Percentiles rank a stretch among this genome's conserved stretches.
phyloP scores from a whole-genome alignment of 2,888 invertebrate genomes.

The Cryptosula pallasiana region DNA sequence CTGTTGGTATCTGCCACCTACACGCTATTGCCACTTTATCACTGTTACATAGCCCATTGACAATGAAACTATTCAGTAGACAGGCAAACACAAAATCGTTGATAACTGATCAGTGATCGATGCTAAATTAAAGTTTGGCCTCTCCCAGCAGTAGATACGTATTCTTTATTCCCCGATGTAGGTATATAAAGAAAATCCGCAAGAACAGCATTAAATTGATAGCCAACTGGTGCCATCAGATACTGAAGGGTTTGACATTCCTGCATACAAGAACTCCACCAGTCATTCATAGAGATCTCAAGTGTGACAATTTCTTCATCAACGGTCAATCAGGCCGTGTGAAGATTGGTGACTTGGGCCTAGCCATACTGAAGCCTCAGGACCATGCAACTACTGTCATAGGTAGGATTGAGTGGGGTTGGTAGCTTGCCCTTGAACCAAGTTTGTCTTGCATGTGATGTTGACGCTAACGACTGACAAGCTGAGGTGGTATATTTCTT shows the following conservation, averaged over 20 bases:
- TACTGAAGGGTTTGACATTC: conserved; percentile 90
- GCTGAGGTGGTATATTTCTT: no score
- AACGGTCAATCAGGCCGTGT: conserved; percentile 98
- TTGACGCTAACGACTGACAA: no score
- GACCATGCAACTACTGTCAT: conserved; percentile 98
- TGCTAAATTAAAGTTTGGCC: no score
- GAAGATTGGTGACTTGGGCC: conserved; percentile 95
- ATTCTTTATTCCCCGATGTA: conserved; percentile 45
- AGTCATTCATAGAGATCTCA: conserved; percentile 94
- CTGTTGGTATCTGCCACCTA: no score
- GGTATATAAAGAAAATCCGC: conserved; percentile 92
- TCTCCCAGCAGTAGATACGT: no score
- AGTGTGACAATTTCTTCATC: conserved; percentile 99
- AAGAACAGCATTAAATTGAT: conserved; percentile 96
- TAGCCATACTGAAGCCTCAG: conserved; percentile 96
- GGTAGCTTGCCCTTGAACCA: no score
- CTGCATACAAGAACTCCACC: conserved; percentile 91
- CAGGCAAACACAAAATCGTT: no score
- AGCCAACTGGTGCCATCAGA: conserved; percentile 98
- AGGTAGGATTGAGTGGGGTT: conserved; percentile 62
- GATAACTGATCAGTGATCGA: no score
- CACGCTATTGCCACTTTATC: no score
- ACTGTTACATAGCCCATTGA: no score
- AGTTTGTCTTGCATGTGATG: no score
- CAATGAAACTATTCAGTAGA: no score